phyloP scores from a whole-genome alignment of 2,113 vertebrate species.

The Campylomormyrus numenius region DNA sequence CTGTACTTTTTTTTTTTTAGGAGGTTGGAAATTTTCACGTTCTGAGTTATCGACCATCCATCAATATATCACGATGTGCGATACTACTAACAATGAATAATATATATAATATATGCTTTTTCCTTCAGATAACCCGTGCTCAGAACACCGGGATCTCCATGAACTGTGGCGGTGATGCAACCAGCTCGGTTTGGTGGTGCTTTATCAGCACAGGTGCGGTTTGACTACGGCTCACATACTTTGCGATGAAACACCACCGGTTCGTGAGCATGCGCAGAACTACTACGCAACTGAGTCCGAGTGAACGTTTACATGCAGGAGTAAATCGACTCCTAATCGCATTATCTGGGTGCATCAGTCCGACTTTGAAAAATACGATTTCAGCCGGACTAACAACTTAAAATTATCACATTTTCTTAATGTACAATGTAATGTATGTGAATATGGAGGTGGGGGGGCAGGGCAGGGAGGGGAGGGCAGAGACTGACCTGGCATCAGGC shows the following conservation, averaged over 20 bases:
- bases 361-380: too few relatives aligned
- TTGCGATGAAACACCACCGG: neutral
- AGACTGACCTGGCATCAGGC: conserved; percentile 74
- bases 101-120: neutral
- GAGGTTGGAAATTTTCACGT: neutral
- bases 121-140: neutral
- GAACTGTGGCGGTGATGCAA: neutral
- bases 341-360: too few relatives aligned
- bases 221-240: neutral
- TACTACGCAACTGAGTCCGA: too few relatives aligned
- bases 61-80: neutral
- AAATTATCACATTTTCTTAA: too few relatives aligned
- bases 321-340: too few relatives aligned
- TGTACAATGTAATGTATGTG: neutral
- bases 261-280: too few relatives aligned
- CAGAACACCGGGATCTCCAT: neutral
- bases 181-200: neutral
- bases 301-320: too few relatives aligned
- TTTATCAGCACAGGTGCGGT: too few relatives aligned
- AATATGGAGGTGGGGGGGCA: neutral
- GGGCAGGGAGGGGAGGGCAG: neutral
- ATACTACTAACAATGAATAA: neutral
- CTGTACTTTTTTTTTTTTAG: neutral
- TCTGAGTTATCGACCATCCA: neutral
- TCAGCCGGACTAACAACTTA: too few relatives aligned